phyloP scores from a whole-genome alignment of 2,797 vertebrate genomes.

The Spinus pinus region DNA sequence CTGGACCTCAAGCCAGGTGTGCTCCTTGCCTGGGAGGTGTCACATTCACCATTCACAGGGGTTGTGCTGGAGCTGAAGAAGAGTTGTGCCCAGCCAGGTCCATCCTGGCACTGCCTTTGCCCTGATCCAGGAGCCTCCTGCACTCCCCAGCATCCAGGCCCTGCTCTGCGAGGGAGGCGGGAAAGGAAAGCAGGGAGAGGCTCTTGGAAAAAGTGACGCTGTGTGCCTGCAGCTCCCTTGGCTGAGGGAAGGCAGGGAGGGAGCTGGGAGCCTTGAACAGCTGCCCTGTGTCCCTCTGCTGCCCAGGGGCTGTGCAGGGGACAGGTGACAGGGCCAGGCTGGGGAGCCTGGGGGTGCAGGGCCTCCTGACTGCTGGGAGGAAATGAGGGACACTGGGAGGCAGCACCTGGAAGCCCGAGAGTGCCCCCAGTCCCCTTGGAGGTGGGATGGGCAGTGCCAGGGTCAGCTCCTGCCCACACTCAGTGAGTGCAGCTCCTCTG shows the following conservation, averaged over 20 bases:
- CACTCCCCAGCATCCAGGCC: rapidly evolving
- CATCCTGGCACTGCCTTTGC: neutral
- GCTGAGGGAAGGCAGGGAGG: neutral
- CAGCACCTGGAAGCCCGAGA: neutral
- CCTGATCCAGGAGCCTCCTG: neutral
- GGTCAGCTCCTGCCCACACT: neutral
- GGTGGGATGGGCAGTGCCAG: neutral
- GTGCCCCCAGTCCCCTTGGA: neutral
- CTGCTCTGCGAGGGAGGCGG: neutral
- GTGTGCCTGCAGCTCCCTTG: conserved; percentile 18
- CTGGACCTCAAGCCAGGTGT: rapidly evolving
- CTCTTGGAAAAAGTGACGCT: conserved; percentile 43
- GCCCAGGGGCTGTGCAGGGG: neutral
- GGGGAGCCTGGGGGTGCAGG: neutral
- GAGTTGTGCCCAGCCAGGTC: rapidly evolving
- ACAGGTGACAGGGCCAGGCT: neutral
- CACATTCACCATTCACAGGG: rapidly evolving
- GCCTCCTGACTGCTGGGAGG: neutral
- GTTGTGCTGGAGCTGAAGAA: neutral
- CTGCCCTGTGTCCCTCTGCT: rapidly evolving
- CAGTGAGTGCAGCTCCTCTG: neutral
- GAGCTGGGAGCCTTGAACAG: neutral
- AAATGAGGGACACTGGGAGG: rapidly evolving
- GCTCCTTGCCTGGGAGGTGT: no score
- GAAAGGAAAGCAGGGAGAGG: neutral